phyloP scores from a whole-genome alignment of 1,140 invertebrate genomes.

The Drosophila virilis region DNA sequence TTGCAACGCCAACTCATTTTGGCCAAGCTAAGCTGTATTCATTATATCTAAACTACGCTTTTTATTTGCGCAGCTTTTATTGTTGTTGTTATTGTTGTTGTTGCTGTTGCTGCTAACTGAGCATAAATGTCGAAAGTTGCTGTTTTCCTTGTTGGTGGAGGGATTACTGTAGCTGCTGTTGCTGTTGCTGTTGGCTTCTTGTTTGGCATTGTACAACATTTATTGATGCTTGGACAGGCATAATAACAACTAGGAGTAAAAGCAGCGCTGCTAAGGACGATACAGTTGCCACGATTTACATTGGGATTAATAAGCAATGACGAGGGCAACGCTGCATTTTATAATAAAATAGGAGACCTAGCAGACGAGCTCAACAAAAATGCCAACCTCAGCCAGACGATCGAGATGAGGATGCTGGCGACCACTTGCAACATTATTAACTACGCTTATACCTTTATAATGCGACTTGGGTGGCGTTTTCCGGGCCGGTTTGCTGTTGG shows the following conservation, averaged over 20 bases:
- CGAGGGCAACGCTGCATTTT: conserved; percentile 33
- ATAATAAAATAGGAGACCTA: conserved; percentile 42
- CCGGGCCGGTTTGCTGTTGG: conserved; percentile 1
- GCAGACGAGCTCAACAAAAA: conserved; percentile 13
- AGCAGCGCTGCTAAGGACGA: neutral
- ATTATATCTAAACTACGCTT: conserved; percentile 76
- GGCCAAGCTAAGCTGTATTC: conserved; percentile 78
- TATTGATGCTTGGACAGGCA: conserved; percentile 76
- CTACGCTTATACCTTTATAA: conserved; percentile 70
- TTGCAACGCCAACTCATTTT: conserved; percentile 67
- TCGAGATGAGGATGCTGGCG: conserved; percentile 34
- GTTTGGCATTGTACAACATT: conserved; percentile 67
- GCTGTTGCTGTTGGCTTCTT: conserved; percentile 34
- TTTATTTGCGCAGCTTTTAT: conserved; percentile 63
- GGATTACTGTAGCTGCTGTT: conserved; percentile 36
- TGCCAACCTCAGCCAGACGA: conserved; percentile 36
- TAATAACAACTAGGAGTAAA: conserved; percentile 25
- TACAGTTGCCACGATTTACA: conserved; percentile 49
- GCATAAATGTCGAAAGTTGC: conserved; percentile 28
- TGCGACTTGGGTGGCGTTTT: conserved; percentile 23
- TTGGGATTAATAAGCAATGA: conserved; percentile 71
- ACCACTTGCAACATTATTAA: conserved; percentile 78
- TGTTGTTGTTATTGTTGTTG: conserved; percentile 1
- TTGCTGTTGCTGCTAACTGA: conserved; percentile 17
- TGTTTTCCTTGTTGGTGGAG: conserved; percentile 23